Base-by-base conservation (phyloP, 2,888 invertebrate species). In the Oconnorella tubifera region DNA sequence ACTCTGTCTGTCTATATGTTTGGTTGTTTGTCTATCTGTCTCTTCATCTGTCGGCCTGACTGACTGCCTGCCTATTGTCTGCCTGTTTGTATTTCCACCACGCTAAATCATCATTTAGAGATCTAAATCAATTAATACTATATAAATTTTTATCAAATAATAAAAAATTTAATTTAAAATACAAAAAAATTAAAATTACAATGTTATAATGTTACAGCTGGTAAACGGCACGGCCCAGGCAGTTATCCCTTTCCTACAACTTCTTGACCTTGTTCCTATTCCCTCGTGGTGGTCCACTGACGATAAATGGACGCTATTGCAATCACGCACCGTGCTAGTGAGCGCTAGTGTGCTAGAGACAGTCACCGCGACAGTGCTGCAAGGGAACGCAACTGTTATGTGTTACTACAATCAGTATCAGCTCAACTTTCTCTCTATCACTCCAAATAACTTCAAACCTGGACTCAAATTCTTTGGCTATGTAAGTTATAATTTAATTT, bases 401-500 rank as follows among this genome's bases (percentile, higher is more conserved):
- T 60, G 60, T 31, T 10, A 10, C 2, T 0, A 1, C 4, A 10
- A 50, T 4, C 48, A 32, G 29, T 60, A 60, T 28, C 4, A 23
- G 29, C 28, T 60, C 23, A 60, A 19, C n/a, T 60, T 60, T 31
- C 50, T 60, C 49, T 6, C 14, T 2, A 28, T 60, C 28, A 32
- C 60, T 6, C 29, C 60, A 4, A 29, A 48, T 28, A 60, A 60
- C 50, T 60, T 23, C 60, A 60, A 60, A 29, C 29, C 51, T 4
- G 60, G 60, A 48, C 60, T 60, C 23, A 19, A 23, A 10, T 60
- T 32, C 28, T 32, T 3, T 4, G 60, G 32, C 4, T 50, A 48
- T 50, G 60, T 60, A 31, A 27, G 49, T 29, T 10, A 3, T n/a
- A 40, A 10, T 40, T 40, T n/a, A n/a, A n/a, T n/a, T n/a, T n/a